Conservation (phyloP, 2,797 vertebrate genomes). For the Amphiprion clarkii region DNA sequence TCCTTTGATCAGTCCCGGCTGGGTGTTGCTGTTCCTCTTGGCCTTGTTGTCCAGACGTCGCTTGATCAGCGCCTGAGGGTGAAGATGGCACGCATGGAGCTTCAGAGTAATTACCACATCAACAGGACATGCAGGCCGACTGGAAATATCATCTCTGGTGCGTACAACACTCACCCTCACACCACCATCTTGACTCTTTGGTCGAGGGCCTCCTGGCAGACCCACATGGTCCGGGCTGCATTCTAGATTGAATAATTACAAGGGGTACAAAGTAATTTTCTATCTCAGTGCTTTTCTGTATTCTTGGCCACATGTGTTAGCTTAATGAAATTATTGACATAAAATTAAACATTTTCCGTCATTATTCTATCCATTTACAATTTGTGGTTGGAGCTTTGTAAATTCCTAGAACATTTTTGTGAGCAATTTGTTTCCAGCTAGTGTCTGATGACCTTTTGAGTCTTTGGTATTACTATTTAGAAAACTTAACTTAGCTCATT, state of each 20-base stretch:
- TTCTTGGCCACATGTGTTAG: too few species aligned
- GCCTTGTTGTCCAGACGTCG: constrained; percentile 76
- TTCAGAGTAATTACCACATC: constrained; percentile 13
- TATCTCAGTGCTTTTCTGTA: neutral
- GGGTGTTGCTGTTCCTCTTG: constrained; percentile 79
- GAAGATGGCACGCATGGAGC: neutral
- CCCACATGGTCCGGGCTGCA: constrained; percentile 80
- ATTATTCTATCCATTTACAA: neutral
- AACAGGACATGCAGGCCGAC: constrained; percentile 49
- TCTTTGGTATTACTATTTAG: too few species aligned
- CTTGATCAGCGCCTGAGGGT: constrained; percentile 81
- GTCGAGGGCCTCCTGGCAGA: constrained; percentile 57
- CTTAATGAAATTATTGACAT: neutral
- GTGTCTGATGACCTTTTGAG: too few species aligned
- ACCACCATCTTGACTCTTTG: constrained; percentile 82
- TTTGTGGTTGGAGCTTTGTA: neutral
- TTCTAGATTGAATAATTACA: constrained; percentile 61
- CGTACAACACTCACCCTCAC: constrained; percentile 78
- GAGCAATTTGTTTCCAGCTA: too few species aligned
- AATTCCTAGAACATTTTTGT: too few species aligned
- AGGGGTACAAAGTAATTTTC: neutral
- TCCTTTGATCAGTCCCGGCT: constrained; percentile 70
- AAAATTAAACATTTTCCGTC: neutral
- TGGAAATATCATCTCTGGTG: constrained; percentile 6
- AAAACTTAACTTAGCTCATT: too few species aligned